Evolutionary conservation across 2,888 invertebrate genomes (phyloP), one percentile per base, ranked within the genome.

Genomic region (Anthoptus insignis): DNA sequence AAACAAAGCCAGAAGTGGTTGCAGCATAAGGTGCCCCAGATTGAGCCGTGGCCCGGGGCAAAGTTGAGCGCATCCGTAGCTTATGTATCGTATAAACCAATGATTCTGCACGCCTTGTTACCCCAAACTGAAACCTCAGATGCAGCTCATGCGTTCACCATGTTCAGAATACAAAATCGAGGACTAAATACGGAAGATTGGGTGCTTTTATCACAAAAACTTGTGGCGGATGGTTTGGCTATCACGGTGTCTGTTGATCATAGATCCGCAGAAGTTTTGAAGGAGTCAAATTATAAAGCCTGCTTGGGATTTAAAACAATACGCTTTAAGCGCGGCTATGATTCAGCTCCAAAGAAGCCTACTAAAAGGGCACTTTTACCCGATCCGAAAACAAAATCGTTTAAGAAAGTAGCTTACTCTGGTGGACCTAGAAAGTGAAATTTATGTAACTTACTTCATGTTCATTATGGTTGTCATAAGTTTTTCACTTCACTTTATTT

Each of bases 121-220:
- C 49, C 49, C 5, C 2, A 14, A 14, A 24, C 49, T 2, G 24
- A 49, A n/a, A 27, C 14, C 7, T 2, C 24, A 8, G 24, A 49
- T 14, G 5, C 49, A n/a, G 24, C 4, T 14, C 49, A 49, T 27
- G 49, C 49, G n/a, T 49, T 49, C 5, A 24, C 24, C 1, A 5
- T 49, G 24, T 27, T 49, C 24, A 24, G 7, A 27, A 7, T 14
- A 22, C 49, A 49, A 14, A 49, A 49, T 49, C 49, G 49, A 22
- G 49, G 49, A 2, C 49, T 49, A n/a, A 49, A 49, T 24, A 49
- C 49, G 2, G 49, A 49, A 14, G 49, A 49, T 24, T 49, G 49
- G 49, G 5, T 6, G 2, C 13, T 47, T 1, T 6, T 22, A 22
- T 11, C 21, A n/a, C 2, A 3, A 6, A 47, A n/a, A 8, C 5